Evolutionary conservation across 2,113 vertebrate genomes (phyloP).

Genomic region (Percopsis transmontana): DNA sequence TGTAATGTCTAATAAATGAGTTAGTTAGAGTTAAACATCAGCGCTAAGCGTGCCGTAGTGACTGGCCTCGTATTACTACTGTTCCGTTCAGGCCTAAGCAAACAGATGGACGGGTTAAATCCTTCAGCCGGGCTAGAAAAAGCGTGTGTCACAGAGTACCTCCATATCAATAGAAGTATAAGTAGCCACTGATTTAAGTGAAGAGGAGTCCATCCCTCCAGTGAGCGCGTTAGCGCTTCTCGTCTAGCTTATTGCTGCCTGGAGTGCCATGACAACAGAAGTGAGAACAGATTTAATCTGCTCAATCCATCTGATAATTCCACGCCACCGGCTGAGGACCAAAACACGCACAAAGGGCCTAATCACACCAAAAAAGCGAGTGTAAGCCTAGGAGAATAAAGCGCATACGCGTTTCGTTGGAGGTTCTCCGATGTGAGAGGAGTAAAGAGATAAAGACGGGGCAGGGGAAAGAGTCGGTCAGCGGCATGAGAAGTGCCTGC

Average conservation of each 20-base stretch:
- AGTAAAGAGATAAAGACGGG: conserved; percentile 63
- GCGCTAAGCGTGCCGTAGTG: neutral
- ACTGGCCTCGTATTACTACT: no score
- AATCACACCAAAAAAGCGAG: conserved; percentile 45
- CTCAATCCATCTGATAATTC: conserved; percentile 49
- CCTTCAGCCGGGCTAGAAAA: conserved; percentile 37
- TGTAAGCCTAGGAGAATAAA: neutral
- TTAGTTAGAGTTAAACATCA: no score
- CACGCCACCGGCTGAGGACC: conserved; percentile 36
- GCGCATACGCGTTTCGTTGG: conserved; percentile 24
- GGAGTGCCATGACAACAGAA: conserved; percentile 65
- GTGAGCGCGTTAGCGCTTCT: conserved; percentile 56
- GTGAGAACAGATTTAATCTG: conserved; percentile 62
- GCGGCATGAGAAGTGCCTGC: conserved; percentile 67
- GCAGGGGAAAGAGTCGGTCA: conserved; percentile 42
- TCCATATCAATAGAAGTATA: conserved; percentile 45
- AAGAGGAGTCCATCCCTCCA: conserved; percentile 49
- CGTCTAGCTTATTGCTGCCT: conserved; percentile 64
- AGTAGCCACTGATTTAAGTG: conserved; percentile 49
- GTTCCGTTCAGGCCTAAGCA: conserved; percentile 31
- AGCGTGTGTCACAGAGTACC: conserved; percentile 38
- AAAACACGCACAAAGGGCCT: conserved; percentile 51
- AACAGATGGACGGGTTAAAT: conserved; percentile 43
- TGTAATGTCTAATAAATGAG: neutral
- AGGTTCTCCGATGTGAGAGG: conserved; percentile 50